Conservation (phyloP, 2,797 vertebrate species). For the Chiroxiphia lanceolata region DNA sequence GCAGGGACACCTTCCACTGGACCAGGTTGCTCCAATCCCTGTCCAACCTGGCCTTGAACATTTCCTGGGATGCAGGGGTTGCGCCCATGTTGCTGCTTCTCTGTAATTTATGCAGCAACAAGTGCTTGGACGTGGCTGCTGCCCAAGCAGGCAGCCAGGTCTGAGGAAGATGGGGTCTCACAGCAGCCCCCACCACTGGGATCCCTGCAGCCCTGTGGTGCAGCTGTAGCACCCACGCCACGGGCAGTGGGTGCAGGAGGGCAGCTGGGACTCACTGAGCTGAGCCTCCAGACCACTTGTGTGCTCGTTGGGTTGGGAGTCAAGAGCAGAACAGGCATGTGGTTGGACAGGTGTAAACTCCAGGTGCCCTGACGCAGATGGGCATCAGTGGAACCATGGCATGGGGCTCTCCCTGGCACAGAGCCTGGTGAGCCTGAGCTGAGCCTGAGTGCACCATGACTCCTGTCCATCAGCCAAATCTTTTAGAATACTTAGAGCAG, state of each 20-base stretch:
- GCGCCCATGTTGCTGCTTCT: accelerated
- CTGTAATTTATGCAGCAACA: neutral
- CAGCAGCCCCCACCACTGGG: neutral
- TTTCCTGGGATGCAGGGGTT: too few relatives aligned
- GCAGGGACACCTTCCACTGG: neutral
- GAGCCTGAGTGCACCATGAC: accelerated
- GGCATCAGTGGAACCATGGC: neutral
- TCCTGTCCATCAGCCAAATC: neutral
- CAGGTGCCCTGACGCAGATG: neutral
- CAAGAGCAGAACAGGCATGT: neutral
- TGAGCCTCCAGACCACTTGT: neutral
- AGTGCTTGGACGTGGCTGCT: neutral
- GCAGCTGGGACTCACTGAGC: too few relatives aligned
- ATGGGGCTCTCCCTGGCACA: accelerated
- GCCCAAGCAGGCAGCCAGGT: accelerated
- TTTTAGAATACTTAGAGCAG: neutral
- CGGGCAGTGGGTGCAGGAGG: neutral
- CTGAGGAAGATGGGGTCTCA: neutral
- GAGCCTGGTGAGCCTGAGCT: neutral
- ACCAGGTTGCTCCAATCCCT: neutral
- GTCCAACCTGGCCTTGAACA: neutral
- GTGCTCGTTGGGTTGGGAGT: neutral
- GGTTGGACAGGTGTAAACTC: neutral
- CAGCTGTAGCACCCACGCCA: accelerated
- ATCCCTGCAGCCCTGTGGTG: neutral